A percentile compares a stretch with the other conserved stretches of the same genome.
phyloP scores from a whole-genome alignment of 1,140 invertebrate species.

The honey bee (Apis mellifera) region Amel_HAv3.1 CM009932.2:7697501-7698000 shows the following conservation, averaged over 20 bases:
- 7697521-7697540: no score
- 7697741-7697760: conserved; percentile 50
- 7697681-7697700: not conserved
- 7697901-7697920: conserved; percentile 63
- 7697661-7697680: not conserved
- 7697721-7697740: conserved; percentile 43
- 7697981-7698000: conserved; percentile 43
- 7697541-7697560: no score
- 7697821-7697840: conserved; percentile 36
- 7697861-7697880: conserved; percentile 77
- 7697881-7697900: conserved; percentile 70
- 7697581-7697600: no score
- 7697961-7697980: conserved; percentile 55
- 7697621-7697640: not conserved
- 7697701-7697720: conserved; percentile 18
- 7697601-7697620: no score
- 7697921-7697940: conserved; percentile 67
- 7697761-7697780: conserved; percentile 65
- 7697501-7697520: no score
- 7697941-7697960: conserved; percentile 30
- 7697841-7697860: conserved; percentile 42
- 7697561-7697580: no score
- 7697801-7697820: conserved; percentile 36
- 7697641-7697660: not conserved
- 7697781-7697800: conserved; percentile 62